Conservation (phyloP, 2,113 vertebrate genomes). For the Aplodontia rufa region DNA sequence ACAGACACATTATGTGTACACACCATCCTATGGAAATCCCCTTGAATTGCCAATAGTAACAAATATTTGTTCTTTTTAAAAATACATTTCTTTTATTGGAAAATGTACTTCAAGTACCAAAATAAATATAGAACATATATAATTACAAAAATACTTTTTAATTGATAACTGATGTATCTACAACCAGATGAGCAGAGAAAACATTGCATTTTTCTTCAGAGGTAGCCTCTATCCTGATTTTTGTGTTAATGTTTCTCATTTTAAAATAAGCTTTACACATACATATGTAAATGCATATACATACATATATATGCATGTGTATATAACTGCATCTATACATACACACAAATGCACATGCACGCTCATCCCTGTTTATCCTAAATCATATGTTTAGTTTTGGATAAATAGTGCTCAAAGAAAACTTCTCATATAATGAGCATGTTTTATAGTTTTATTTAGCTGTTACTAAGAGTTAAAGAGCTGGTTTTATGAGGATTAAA, state of each 20-base stretch:
- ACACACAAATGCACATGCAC: background rate
- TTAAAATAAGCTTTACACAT: background rate
- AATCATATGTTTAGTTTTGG: background rate
- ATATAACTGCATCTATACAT: background rate
- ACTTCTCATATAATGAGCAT: background rate
- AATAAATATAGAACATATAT: background rate
- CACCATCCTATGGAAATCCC: background rate
- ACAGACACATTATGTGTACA: background rate
- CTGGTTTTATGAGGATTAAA: background rate
- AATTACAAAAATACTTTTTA: background rate
- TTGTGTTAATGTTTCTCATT: background rate
- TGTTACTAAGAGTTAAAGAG: background rate
- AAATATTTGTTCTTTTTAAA: background rate
- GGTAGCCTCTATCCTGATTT: background rate
- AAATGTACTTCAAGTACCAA: background rate
- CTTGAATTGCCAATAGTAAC: background rate
- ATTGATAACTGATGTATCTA: background rate
- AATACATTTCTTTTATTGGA: background rate
- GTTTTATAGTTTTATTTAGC: slow-evolving; percentile 26
- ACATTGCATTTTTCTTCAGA: background rate
- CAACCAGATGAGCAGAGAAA: background rate
- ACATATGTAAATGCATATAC: background rate
- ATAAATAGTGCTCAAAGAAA: background rate
- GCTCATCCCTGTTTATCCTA: background rate
- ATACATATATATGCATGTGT: background rate